Base-by-base conservation (phyloP, 2,888 invertebrate species). In the Drosophila melanosoma region DNA sequence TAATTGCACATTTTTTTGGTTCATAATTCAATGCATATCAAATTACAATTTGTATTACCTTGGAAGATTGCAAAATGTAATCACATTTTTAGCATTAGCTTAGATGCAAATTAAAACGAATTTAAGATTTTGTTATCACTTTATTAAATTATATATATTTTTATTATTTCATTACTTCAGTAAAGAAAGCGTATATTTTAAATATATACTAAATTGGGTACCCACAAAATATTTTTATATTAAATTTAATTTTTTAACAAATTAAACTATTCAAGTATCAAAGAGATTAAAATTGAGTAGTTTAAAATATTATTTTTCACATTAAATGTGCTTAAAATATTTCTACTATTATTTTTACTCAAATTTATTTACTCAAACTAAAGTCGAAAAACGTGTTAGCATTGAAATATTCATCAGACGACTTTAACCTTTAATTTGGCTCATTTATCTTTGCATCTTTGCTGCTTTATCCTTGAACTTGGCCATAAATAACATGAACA, bases 401-500 rank as follows among this genome's bases (percentile, higher is more conserved):
- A 23, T 23, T 3, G 1, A 61, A 54, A 23, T 26, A 12, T 15
- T 15, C 49, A 32, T 8, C 11, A 12, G 3, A 4, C 4, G 20
- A 61, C 38, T 38, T 53, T 20, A 12, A 38, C 11, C 20, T 40
- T 56, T 53, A 23, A 32, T 54, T 54, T 4, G 23, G 54, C 35
- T 53, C 38, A 42, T 58, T 32, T 38, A 11, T 57, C 38, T 20
- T 49, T 20, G 20, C 56, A 57, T 51, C 45, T 32, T 65, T 65
- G 56, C 7, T 15, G 12, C 10, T 15, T 7, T 15, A 62, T 72
- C 73, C 80, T 76, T 79, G 79, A 79, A 80, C 78, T 79, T 79
- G 68, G 72, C 51, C 20, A 69, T 79, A 69, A 79, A 79, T 76
- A 36, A 48, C 32, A 20, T 23, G 15, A 42, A 40, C 23, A 26